A percentile compares a stretch with the other conserved stretches of the same genome.
Evolutionary conservation across 2,888 invertebrate species (phyloP).

Genomic region (Pharmacophagus antenor): DNA sequence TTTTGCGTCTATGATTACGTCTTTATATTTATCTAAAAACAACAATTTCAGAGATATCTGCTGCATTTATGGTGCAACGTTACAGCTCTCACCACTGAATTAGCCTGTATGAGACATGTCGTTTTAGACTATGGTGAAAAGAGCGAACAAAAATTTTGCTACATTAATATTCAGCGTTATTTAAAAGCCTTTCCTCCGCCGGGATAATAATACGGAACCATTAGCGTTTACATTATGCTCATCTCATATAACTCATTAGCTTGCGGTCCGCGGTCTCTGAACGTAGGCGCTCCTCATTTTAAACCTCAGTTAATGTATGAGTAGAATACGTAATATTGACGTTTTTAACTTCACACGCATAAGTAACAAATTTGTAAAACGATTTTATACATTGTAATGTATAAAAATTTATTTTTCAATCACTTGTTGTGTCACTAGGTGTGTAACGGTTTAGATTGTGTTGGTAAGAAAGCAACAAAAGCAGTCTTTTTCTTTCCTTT

Average conservation of each 20-base stretch:
- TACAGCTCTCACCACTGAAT: neutral
- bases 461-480: no score
- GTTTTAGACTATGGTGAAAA: neutral
- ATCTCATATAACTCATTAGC: slow-evolving; percentile 21
- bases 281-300: slow-evolving; percentile 4
- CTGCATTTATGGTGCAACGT: neutral
- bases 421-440: no score
- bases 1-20: no score
- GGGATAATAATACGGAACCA: slow-evolving; percentile 1
- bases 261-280: slow-evolving; percentile 17
- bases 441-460: no score
- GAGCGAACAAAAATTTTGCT: neutral
- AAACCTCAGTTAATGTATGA: neutral
- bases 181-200: neutral
- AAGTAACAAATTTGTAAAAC: neutral
- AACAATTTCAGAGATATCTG: no score
- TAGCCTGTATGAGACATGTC: neutral
- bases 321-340: slow-evolving; percentile 4
- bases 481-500: no score
- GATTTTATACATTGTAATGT: neutral
- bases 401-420: neutral
- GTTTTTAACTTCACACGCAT: neutral
- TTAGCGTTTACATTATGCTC: slow-evolving; percentile 18
- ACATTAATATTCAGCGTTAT: neutral
- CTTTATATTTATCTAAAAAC: no score